Evolutionary conservation across 2,113 vertebrate genomes (phyloP), one percentile per base, ranked within the genome.

Genomic region (Panthera leo): DNA sequence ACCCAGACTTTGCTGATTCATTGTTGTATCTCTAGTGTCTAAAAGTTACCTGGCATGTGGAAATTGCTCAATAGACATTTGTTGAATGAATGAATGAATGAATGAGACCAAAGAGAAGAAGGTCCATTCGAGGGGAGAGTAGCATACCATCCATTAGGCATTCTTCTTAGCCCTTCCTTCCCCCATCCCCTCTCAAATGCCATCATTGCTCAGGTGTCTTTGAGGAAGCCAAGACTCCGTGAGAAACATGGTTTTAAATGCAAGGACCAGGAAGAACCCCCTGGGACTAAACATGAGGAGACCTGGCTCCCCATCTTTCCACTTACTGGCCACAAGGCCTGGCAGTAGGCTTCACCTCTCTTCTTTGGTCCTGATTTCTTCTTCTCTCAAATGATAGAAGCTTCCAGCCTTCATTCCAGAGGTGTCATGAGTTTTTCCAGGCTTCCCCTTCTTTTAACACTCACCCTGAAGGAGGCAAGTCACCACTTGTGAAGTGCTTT

Each of bases 391-490:
- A 68, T 31, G 68, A 89, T 45, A 18, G 86, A 85, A 82, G 13
- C 29, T 71, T 87, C 55, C 63, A 94, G 89, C 29, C 42, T 95
- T 21, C 23, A 91, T 70, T 48, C 80, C 67, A 55, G 65, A 61
- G 8, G 39, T 55, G 67, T 88, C 58, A 9, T 1, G 63, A 86
- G 31, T 78, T 75, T 55, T 19, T 65, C 34, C 89, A 84, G 83
- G 68, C 73, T 96, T 95, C 89, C 83, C 65, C 78, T 80, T 83
- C 86, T 90, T 90, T 96, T 84, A 94, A 95, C 48, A 84, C 36
- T 27, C 51, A 61, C 27, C 45, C 65, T 2, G 0, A 89, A 88
- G 84, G 70, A 94, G 79, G 39, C 68, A 34, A 85, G 68, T 53
- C 45, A 27, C 25, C 58, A 48, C 61, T 42, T 85, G 90, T 36